Conservation (phyloP, 1,140 invertebrate genomes). For the Orchesella cincta region DNA sequence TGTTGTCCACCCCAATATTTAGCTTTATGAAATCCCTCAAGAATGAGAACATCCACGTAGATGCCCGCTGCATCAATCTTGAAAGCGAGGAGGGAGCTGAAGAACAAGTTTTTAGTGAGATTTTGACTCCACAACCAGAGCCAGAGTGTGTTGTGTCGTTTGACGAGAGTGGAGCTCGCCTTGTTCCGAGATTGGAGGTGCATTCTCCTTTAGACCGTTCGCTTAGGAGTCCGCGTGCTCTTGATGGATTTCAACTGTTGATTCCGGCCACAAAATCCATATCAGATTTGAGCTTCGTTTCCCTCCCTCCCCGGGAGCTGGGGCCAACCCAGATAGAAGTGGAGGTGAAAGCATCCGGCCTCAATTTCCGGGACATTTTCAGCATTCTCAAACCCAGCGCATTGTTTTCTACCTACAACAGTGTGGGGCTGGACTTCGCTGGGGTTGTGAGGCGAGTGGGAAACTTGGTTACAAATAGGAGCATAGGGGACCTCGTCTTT, state of each 20-base stretch:
- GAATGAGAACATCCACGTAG: too few species aligned
- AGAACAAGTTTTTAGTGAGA: too few species aligned
- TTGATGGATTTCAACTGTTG: background rate
- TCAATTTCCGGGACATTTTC: conserved; percentile 9
- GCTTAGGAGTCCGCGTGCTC: too few species aligned
- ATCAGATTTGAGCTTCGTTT: background rate
- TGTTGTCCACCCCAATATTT: too few species aligned
- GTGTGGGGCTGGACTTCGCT: background rate
- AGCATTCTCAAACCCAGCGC: background rate
- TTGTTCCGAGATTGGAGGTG: too few species aligned
- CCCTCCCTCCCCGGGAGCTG: background rate
- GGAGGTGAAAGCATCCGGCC: background rate
- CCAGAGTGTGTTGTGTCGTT: too few species aligned
- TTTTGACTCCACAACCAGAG: too few species aligned
- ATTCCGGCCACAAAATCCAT: background rate
- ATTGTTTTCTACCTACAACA: background rate
- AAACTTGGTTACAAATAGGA: background rate
- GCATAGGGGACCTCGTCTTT: background rate
- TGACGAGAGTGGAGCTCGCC: too few species aligned
- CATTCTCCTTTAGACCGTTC: too few species aligned
- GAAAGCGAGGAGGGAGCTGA: too few species aligned
- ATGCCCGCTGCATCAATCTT: too few species aligned
- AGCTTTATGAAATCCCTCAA: too few species aligned
- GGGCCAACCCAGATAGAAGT: background rate
- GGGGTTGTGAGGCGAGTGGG: background rate